Base-by-base conservation (phyloP, 2,888 invertebrate genomes). In the Drosophila glabriapex region DNA sequence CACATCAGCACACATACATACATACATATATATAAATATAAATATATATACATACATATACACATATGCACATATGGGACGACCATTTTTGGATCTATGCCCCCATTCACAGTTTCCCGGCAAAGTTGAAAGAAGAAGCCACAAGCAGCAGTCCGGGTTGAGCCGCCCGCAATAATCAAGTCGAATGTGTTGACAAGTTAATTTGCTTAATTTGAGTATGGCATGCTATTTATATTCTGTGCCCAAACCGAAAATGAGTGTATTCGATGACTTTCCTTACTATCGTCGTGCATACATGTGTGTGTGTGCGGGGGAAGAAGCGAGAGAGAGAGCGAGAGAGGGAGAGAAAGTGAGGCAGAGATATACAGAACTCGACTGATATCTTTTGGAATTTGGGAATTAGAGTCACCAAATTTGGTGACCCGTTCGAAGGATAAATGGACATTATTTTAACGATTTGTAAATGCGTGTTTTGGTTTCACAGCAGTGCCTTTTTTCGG, bases 141-240 rank as follows among this genome's bases (percentile, higher is more conserved):
- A 16, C 22, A 7, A 46, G 29, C 16, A 37, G 14, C 22, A 4
- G 37, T 16, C 46, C 19, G 46, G 46, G 14, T 7, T 22, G 58
- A 58, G 43, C 22, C 22, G 58, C 46, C 37, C 69, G 59, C 78
- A 76, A 83, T 78, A 83, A 82, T 82, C 76, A 83, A 83, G 83
- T 78, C 69, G 80, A 78, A 80, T 82, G 82, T 78, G 82, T 83
- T 82, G 82, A 82, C 82, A 82, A 82, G 83, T 82, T 82, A 76
- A 82, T 82, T 82, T 83, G 73, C 75, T 78, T 85, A 82, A 85
- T 76, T 80, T 72, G 74, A 64, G 66, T 65, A 62, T 63, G 69
- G 67, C 83, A 84, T 80, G 85, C 85, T 70, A 83, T 84, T 58
- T 43, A 43, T 58, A 43, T 43, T 29, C 22, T 43, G 16, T 16